Evolutionary conservation across 2,888 invertebrate species (phyloP).

Genomic region (Acrobasis repandana): DNA sequence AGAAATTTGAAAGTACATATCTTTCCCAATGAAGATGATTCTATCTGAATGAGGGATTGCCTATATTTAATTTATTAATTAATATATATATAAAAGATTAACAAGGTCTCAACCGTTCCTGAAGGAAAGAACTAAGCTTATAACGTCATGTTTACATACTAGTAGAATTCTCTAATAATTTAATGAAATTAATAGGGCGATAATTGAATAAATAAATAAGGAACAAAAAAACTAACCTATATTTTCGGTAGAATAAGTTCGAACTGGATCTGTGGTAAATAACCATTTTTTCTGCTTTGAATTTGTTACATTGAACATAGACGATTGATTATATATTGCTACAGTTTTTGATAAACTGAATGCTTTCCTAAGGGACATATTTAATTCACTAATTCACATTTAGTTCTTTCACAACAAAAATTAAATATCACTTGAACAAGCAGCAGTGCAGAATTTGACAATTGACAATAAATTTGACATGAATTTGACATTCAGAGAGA

Average conservation of each 20-base stretch:
- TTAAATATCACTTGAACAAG: slow-evolving; percentile 37
- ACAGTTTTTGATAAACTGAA: slow-evolving; percentile 57
- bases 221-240: slow-evolving; percentile 68
- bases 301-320: slow-evolving; percentile 55
- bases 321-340: slow-evolving; percentile 54
- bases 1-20: too few relatives aligned
- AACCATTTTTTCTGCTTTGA: slow-evolving; percentile 60
- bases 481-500: too few relatives aligned
- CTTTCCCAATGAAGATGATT: too few relatives aligned
- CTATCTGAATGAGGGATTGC: too few relatives aligned
- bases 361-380: slow-evolving; percentile 73
- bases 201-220: slow-evolving; percentile 16
- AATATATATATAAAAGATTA: too few relatives aligned
- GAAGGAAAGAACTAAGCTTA: not conserved
- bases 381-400: slow-evolving; percentile 50
- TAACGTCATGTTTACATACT: not conserved
- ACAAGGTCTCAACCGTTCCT: too few relatives aligned
- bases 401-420: slow-evolving; percentile 45
- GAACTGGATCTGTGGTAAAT: slow-evolving; percentile 55
- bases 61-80: too few relatives aligned
- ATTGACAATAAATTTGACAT: not conserved
- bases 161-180: not conserved
- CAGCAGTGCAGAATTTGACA: not conserved
- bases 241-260: slow-evolving; percentile 69
- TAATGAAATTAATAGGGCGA: not conserved